phyloP scores from a whole-genome alignment of 2,797 vertebrate genomes.

The Discoglossus pictus region DNA sequence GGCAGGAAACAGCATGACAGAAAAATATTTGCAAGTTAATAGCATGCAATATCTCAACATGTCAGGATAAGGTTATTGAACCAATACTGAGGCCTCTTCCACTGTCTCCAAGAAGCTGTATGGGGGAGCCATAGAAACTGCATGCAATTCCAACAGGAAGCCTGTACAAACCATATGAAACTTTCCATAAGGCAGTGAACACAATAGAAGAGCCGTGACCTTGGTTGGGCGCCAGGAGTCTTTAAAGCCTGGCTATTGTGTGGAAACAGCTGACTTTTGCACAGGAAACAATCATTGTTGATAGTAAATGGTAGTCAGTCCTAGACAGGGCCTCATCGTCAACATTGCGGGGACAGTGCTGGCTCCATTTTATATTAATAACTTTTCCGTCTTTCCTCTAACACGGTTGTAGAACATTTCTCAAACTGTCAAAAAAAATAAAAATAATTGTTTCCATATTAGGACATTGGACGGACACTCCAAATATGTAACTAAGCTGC shows the following conservation, averaged over 20 bases:
- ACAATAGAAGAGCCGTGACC: constrained; percentile 67
- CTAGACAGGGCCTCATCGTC: constrained; percentile 45
- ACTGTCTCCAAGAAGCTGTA: constrained; percentile 29
- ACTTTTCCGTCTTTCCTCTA: constrained; percentile 26
- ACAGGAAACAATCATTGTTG: constrained; percentile 72
- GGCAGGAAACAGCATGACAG: background rate
- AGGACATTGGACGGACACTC: background rate
- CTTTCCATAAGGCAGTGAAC: constrained; percentile 62
- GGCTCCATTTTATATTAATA: constrained; percentile 50
- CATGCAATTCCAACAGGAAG: constrained; percentile 40
- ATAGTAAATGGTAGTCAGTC: constrained; percentile 55
- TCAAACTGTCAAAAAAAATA: constrained; percentile 25
- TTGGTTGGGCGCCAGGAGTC: constrained; percentile 72
- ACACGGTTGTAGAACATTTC: constrained; percentile 11
- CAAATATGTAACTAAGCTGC: no score
- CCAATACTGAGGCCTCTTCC: background rate
- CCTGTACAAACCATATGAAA: constrained; percentile 55
- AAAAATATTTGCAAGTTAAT: background rate
- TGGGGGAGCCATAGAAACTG: constrained; percentile 50
- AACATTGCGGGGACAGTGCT: constrained; percentile 39
- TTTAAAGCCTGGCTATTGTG: constrained; percentile 60
- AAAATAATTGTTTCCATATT: constrained; percentile 18
- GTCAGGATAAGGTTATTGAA: background rate
- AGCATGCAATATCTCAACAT: background rate
- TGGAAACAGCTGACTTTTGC: constrained; percentile 74